phyloP scores from a whole-genome alignment of 2,888 invertebrate genomes.

The Hipparchia sbordonii region DNA sequence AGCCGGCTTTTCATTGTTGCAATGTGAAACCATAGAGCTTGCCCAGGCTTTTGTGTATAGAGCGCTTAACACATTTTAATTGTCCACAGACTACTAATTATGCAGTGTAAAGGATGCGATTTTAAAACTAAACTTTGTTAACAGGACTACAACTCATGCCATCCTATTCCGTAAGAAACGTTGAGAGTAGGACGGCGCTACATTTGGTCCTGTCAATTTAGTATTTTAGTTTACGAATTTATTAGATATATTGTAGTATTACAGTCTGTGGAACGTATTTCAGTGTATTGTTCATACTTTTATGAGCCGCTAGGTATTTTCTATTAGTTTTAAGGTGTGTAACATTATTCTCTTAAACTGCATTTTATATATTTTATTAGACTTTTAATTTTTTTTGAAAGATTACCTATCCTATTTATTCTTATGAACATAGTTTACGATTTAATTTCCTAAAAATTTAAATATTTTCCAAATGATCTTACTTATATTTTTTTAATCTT shows the following conservation, averaged over 20 bases:
- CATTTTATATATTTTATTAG: background rate
- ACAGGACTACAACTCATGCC: background rate
- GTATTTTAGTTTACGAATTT: constrained; percentile 7
- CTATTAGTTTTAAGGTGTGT: constrained; percentile 21
- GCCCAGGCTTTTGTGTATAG: background rate
- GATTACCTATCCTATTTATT: no score
- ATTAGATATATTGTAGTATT: no score
- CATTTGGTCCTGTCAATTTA: background rate
- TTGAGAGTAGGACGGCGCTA: background rate
- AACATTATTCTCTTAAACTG: background rate
- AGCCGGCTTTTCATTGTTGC: background rate
- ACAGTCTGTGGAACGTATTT: constrained; percentile 24
- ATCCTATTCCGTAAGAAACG: background rate
- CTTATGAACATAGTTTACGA: no score
- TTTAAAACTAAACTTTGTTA: background rate
- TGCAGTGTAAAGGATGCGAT: background rate
- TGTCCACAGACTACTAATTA: constrained; percentile 27
- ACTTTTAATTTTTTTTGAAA: background rate
- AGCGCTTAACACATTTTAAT: constrained; percentile 36
- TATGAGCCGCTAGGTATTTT: constrained; percentile 24
- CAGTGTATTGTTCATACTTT: constrained; percentile 13
- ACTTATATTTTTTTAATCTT: background rate
- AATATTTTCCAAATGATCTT: background rate
- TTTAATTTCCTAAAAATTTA: background rate
- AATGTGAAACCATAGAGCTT: no score